Evolutionary conservation across 2,797 vertebrate species (phyloP).

Genomic region (Rhinichthys osculus): DNA sequence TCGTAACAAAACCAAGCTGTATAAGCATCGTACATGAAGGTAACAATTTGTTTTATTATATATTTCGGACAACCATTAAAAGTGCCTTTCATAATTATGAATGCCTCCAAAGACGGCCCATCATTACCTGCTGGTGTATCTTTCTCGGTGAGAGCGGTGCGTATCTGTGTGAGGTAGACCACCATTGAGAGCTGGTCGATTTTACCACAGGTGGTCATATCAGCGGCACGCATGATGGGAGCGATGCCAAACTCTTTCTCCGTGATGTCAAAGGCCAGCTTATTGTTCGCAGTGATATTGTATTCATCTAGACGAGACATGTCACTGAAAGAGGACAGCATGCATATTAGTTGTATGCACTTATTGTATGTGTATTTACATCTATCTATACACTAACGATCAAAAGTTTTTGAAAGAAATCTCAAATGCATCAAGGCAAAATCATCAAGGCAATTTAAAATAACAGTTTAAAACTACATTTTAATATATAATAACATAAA

Average conservation of each 20-base stretch:
- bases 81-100: background rate
- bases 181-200: conserved; percentile 88
- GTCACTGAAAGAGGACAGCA: conserved; percentile 74
- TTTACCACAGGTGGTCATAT: conserved; percentile 77
- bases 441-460: background rate
- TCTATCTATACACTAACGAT: background rate
- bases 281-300: conserved; percentile 75
- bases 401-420: background rate
- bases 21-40: background rate
- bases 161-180: conserved; percentile 92
- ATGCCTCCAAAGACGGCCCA: background rate
- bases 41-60: background rate
- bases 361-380: background rate
- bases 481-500: too few species aligned
- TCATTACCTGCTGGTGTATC: conserved; percentile 71
- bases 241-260: conserved; percentile 89
- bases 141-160: conserved; percentile 76
- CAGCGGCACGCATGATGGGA: conserved; percentile 84
- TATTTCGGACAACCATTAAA: background rate
- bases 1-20: background rate
- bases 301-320: conserved; percentile 76
- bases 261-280: conserved; percentile 80
- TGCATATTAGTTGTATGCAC: background rate
- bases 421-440: too few species aligned
- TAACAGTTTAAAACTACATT: too few species aligned